Evolutionary conservation across 2,888 invertebrate genomes (phyloP).

Genomic region (Homarus gammarus): DNA sequence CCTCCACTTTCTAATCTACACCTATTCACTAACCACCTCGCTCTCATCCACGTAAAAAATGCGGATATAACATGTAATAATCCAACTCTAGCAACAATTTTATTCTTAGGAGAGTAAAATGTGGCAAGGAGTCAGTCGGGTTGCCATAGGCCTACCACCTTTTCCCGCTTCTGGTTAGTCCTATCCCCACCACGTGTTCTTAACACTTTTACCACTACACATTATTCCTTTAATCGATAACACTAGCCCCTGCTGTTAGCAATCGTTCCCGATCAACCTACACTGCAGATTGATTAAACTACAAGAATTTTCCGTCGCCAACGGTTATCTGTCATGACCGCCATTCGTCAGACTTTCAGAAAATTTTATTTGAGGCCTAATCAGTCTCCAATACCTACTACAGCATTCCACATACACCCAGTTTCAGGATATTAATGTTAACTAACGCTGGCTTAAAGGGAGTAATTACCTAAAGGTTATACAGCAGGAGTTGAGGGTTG

Average conservation of each 20-base stretch:
- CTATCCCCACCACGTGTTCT: neutral
- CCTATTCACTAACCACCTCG: no score
- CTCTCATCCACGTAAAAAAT: no score
- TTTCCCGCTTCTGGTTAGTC: neutral
- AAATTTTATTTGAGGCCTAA: neutral
- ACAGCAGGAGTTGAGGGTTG: neutral
- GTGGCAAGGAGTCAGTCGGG: neutral
- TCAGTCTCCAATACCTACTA: neutral
- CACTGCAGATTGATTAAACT: no score
- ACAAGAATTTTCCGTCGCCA: neutral
- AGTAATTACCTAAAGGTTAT: neutral
- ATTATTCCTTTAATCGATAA: no score
- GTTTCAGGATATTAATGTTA: neutral
- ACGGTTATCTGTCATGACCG: constrained; percentile 1
- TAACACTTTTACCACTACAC: neutral
- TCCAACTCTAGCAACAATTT: no score
- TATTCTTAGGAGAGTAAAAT: no score
- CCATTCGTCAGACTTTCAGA: neutral
- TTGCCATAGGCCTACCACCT: neutral
- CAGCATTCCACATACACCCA: neutral
- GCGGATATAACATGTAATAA: no score
- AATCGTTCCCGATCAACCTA: no score
- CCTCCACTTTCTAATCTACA: no score
- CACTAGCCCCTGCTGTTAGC: no score
- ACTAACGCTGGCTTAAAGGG: neutral